phyloP scores from a whole-genome alignment of 1,140 invertebrate species.

The Lepidurus arcticus region DNA sequence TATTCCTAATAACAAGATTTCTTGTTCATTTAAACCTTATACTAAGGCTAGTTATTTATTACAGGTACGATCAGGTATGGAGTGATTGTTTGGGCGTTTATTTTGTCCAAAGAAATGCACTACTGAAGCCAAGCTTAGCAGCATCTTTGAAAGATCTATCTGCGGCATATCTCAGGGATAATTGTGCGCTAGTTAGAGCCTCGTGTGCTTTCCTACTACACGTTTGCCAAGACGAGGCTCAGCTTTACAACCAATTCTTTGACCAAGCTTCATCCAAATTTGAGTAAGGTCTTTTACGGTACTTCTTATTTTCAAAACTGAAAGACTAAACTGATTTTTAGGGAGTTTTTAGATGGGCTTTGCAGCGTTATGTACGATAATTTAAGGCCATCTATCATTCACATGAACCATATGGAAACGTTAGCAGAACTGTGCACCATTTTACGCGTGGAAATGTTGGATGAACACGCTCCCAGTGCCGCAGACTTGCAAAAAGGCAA shows the following conservation, averaged over 20 bases:
- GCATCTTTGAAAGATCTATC: conserved; percentile 67
- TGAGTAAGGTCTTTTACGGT: conserved; percentile 46
- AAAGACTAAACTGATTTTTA: conserved; percentile 32
- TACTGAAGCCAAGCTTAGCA: conserved; percentile 68
- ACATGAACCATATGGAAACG: conserved; percentile 96
- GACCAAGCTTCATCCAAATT: conserved; percentile 59
- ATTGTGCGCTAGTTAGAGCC: conserved; percentile 78
- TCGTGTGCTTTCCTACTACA: conserved; percentile 84
- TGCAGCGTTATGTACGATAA: conserved; percentile 89
- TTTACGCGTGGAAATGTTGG: conserved; percentile 85
- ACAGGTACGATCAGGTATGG: conserved; percentile 66
- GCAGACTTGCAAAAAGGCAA: not conserved
- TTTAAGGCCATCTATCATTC: conserved; percentile 89
- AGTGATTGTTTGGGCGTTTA: conserved; percentile 81
- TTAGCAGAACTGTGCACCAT: conserved; percentile 94
- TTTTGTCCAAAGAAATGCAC: conserved; percentile 63
- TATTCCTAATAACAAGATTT: conserved; percentile 30
- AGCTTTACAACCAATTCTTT: conserved; percentile 86
- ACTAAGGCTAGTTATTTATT: not conserved
- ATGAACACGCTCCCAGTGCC: conserved; percentile 76
- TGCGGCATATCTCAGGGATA: conserved; percentile 66
- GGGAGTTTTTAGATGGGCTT: conserved; percentile 66
- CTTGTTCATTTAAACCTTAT: conserved; percentile 14
- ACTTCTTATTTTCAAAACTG: conserved; percentile 22
- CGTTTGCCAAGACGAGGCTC: conserved; percentile 85